These are phyloP conservation scores for Malachius bipustulatus DNA, from an alignment of 2,888 invertebrate species.

Conservation along the genomic window DNA sequence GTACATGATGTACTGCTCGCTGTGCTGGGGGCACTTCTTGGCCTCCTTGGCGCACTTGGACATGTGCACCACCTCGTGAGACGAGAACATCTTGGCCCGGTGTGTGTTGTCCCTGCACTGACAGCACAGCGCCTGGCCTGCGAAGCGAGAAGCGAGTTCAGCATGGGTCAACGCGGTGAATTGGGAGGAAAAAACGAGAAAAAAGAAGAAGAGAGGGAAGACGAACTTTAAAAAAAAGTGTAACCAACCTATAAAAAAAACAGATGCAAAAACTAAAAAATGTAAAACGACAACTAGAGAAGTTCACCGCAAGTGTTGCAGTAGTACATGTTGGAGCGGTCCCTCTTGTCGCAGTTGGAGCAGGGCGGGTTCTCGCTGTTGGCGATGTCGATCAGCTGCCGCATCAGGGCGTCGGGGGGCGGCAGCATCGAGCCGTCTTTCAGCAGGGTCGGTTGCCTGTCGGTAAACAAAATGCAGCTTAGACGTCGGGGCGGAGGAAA, in stretches of 20 bases:
- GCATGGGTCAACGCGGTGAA: constrained; percentile 6
- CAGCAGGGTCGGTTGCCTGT: constrained; percentile 46
- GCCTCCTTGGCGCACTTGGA: constrained; percentile 56
- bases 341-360: constrained; percentile 65
- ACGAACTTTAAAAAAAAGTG: constrained; percentile 14
- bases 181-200: constrained; percentile 9
- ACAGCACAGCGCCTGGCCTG: constrained; percentile 60
- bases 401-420: constrained; percentile 52
- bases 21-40: constrained; percentile 55
- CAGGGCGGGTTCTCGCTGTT: constrained; percentile 61
- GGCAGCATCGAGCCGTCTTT: constrained; percentile 51
- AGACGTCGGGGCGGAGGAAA: not conserved
- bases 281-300: not conserved
- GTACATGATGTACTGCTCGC: constrained; percentile 65
- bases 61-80: constrained; percentile 60
- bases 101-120: constrained; percentile 62
- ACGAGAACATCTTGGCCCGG: constrained; percentile 64
- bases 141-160: constrained; percentile 14
- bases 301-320: constrained; percentile 61
- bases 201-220: constrained; percentile 12
- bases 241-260: constrained; percentile 15
- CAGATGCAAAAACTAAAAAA: constrained; percentile 10
- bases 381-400: constrained; percentile 57
- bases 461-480: constrained; percentile 10
- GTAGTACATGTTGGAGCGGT: constrained; percentile 59